Evolutionary conservation across 1,140 invertebrate genomes (phyloP), one percentile per base, ranked within the genome.

Genomic region (Arctopsyche grandis): DNA sequence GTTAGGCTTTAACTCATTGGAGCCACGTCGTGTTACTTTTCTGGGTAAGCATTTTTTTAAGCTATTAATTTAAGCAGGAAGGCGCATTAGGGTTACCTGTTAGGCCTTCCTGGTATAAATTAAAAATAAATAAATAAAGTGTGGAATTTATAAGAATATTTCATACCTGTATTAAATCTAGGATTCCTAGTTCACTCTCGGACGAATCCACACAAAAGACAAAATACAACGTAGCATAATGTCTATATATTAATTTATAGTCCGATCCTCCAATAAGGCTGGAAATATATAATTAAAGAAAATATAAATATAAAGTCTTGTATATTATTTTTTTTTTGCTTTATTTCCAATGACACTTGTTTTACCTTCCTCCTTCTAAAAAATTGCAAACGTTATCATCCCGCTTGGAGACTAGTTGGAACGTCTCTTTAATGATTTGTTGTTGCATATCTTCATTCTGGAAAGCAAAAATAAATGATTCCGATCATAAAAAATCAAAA

Each of bases 371-470:
- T 48, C 98, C 98, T 91, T 99, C 98, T 58, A 99, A 89, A 89
- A 99, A 99, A 91, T 99, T 99, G 86, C 98, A 99, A 5, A 99
- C 98, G 91, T 99, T 99, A 85, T 99, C 99, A 88, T 99, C 98
- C 83, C 99, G 89, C 87, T 99, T 99, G 0, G 98, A 99, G 0
- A 99, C 98, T 80, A 99, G 88, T 85, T 99, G 98, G 86, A 99
- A 99, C 56, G 98, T 99, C 90, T 99, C 98, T 87, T 99, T 96
- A 79, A 99, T 97, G 83, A 99, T 99, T 88, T 99, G 97, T 86
- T 99, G 98, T 84, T 99, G 98, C 91, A 99, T 94, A 86, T 99
- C 98, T 91, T 99, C 98, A 88, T 95, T 94, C 98, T 99, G 85
- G 77, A 91, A 90, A 85, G 75, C 14, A 14, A 48, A n/a, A n/a